Base-by-base conservation (phyloP, 2,113 vertebrate species). In the Sprattus sprattus region DNA sequence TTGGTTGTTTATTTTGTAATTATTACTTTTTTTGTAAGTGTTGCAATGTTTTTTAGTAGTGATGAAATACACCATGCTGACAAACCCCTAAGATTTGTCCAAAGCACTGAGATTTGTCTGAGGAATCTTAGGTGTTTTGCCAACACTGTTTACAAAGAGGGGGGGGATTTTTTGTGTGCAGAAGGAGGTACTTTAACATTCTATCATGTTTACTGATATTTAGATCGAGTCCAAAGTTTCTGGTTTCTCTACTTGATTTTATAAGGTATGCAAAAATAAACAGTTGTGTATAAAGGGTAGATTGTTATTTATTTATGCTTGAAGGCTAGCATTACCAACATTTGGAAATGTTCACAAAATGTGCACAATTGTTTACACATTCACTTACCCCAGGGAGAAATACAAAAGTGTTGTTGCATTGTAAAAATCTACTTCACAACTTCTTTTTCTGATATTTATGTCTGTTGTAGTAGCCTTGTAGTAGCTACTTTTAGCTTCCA, bases 121-220 rank as follows among this genome's bases (percentile, higher is more conserved):
- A 39, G 71, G 71, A 78, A 32, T 78, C 71, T 71, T 9, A 71
- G 15, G 25, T 32, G 71, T 16, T 78, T 78, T 13, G 28, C n/a
- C 11, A 75, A 75, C 67, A 71, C 71, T 32, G 71, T 78, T 78
- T 32, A 78, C 71, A 78, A 78, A 78, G 71, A 28, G 71, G 71
- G 71, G 71, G 25, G 71, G 15, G 32, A 39, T 78, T 28, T 71
- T 71, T 78, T 39, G 32, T 39, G 32, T 39, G 25, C 71, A 15
- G 32, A 78, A 78, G 32, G 71, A 78, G 71, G 71, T 78, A 78
- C 25, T 32, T 78, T 32, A 28, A 78, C 71, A 71, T 71, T 78
- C 71, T 78, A 11, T 78, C 28, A 4, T 78, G 71, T 78, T 78
- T 78, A 78, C 71, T 78, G 32, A 67, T 67, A n/a, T 25, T 13